Evolutionary conservation across 2,113 vertebrate genomes (phyloP), one percentile per base, ranked within the genome.

Genomic region (Montifringilla adamsi): DNA sequence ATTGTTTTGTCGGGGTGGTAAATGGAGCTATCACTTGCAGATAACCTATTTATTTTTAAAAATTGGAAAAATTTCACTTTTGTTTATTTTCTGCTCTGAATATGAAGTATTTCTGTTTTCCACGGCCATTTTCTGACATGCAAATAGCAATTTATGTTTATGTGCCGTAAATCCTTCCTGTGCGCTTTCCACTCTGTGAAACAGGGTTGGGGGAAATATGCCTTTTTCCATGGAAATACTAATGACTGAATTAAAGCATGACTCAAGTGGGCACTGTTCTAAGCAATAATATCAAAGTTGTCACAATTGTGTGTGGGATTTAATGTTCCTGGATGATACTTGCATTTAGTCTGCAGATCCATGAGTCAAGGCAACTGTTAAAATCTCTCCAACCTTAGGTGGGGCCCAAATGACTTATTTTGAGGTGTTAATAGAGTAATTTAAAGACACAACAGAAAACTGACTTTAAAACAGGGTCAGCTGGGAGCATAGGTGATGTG

Each of bases 91-190:
- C 63, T 66, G 52, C 31, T 73, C 59, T 92, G 79, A 68, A 53
- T 95, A 94, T 53, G 49, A 92, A 91, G 62, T 59, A 90, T 95
- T 89, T 74, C 74, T 89, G 75, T 83, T 81, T 94, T 94, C 72
- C 21, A 28, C 22, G 85, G 69, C 67, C 84, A 53, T 85, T 92
- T 92, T 83, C 77, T 90, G 83, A 83, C 59, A 82, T 44, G 68
- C 62, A 95, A 93, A 93, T 92, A 89, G 21, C 56, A 59, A n/a
- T 92, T 53, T 88, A 68, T 82, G 94, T 94, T 96, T 87, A 87
- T 69, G 87, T 63, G 78, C 15, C 15, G 85, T 73, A 95, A 96
- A 92, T 82, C 33, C 72, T 96, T 95, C 46, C 87, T 85, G 56
- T 39, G 64, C 31, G 35, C 84, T 93, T 95, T 91, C 74, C 23